These are phyloP conservation scores for Vannuccia rotundouncinata DNA, from an alignment of 2,888 invertebrate species.

Conservation along the genomic window DNA sequence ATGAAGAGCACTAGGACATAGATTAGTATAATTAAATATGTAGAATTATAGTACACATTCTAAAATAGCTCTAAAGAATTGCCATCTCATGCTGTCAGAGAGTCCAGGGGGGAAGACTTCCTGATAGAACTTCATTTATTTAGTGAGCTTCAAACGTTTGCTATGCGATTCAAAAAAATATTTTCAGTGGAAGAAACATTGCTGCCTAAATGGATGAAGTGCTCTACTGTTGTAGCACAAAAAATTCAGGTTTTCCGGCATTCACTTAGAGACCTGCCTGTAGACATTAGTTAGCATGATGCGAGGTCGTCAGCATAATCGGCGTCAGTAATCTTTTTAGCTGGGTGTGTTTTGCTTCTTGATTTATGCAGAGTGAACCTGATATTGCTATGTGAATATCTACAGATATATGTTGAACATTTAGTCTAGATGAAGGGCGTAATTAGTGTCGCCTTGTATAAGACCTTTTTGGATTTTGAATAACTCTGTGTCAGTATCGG, in stretches of 20 bases:
- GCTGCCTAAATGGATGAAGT: neutral
- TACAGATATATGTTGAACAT: neutral
- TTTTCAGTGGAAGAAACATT: neutral
- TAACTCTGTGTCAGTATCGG: neutral
- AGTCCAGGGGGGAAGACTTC: neutral
- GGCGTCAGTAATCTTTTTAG: neutral
- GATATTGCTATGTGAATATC: neutral
- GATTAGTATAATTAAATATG: no score
- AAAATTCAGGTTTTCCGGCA: neutral
- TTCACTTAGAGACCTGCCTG: neutral
- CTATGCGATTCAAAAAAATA: neutral
- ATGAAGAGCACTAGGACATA: neutral
- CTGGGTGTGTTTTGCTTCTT: neutral
- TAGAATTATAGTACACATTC: neutral
- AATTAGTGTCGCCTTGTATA: neutral
- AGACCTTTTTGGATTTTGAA: neutral
- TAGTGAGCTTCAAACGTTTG: neutral
- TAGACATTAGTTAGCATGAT: neutral
- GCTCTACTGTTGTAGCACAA: neutral
- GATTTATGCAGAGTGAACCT: neutral
- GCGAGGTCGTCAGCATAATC: neutral
- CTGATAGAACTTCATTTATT: neutral
- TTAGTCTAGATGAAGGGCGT: neutral
- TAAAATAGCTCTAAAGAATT: neutral
- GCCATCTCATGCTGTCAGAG: neutral